A percentile compares a stretch with the other conserved stretches of the same genome.
These are phyloP conservation scores for Eilema sororculum DNA, from an alignment of 2,888 invertebrate genomes.

Conservation along the genomic window DNA sequence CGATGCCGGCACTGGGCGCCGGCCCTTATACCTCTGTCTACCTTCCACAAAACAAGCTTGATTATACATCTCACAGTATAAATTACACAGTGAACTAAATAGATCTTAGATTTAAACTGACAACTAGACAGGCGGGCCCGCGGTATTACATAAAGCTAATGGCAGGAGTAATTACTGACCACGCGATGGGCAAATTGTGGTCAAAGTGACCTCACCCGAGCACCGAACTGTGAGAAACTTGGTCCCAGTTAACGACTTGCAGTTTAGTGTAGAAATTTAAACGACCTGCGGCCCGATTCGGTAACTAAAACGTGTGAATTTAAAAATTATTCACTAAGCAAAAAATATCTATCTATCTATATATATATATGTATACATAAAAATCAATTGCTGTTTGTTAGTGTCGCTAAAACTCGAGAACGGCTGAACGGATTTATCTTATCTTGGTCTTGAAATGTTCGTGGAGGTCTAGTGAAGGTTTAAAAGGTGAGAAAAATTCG, in stretches of 20 bases:
- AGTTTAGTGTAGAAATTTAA: not conserved
- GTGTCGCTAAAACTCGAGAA: too few species aligned
- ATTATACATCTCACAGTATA: not conserved
- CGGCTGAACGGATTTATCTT: too few species aligned
- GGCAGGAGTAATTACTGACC: slow-evolving; percentile 5
- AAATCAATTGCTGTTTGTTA: too few species aligned
- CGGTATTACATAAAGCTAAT: slow-evolving; percentile 28
- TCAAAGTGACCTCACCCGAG: slow-evolving; percentile 6
- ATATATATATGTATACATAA: too few species aligned
- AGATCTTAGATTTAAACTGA: not conserved
- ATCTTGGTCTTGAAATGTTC: too few species aligned
- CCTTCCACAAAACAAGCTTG: not conserved
- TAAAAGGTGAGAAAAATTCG: too few species aligned
- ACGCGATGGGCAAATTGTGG: slow-evolving; percentile 17
- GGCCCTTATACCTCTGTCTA: not conserved
- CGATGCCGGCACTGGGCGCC: too few species aligned
- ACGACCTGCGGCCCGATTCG: too few species aligned
- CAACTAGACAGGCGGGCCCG: not conserved
- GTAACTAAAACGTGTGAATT: too few species aligned
- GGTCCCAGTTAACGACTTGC: not conserved
- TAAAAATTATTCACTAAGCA: too few species aligned
- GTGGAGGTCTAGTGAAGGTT: too few species aligned
- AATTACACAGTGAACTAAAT: not conserved
- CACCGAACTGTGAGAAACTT: not conserved
- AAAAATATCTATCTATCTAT: too few species aligned